Evolutionary conservation across 2,888 invertebrate genomes (phyloP).

Genomic region (Conus canariensis): DNA sequence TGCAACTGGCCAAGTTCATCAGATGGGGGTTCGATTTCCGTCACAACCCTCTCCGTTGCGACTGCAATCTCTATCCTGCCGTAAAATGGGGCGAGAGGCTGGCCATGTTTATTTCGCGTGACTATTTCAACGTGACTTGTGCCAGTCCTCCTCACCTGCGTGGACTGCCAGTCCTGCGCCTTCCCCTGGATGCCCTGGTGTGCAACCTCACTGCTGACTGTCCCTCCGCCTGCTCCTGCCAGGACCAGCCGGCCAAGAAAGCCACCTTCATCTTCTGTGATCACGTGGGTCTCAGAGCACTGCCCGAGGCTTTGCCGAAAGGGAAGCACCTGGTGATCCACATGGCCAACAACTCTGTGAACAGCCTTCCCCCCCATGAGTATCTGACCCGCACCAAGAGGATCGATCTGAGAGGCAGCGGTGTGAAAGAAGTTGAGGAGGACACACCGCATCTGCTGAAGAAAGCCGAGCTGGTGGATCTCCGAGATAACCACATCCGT

Average conservation of each 20-base stretch:
- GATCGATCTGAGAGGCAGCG: slow-evolving; percentile 6
- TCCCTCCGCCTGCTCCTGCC: slow-evolving; percentile 24
- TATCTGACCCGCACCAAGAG: neutral
- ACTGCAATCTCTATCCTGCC: slow-evolving; percentile 3
- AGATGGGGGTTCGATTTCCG: slow-evolving; percentile 33
- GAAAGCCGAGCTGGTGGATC: slow-evolving; percentile 2
- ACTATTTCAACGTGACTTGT: slow-evolving; percentile 32
- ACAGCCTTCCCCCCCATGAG: neutral
- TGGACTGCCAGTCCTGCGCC: neutral
- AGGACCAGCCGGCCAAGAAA: neutral
- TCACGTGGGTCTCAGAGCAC: neutral
- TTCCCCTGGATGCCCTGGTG: slow-evolving; percentile 29
- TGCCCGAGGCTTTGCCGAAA: slow-evolving; percentile 18
- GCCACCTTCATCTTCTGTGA: slow-evolving; percentile 2
- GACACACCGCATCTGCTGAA: slow-evolving; percentile 11
- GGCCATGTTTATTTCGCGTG: neutral
- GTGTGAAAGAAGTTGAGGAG: neutral
- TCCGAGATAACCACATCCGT: slow-evolving; percentile 19
- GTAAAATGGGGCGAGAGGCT: neutral
- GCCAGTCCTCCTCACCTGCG: slow-evolving; percentile 16
- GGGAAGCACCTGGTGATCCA: neutral
- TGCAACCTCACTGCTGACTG: slow-evolving; percentile 19
- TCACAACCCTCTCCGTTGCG: slow-evolving; percentile 31
- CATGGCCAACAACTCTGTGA: slow-evolving; percentile 21
- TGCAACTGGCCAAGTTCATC: neutral